Conservation (phyloP, 2,888 invertebrate species). For the Branchipolynoe longqiensis region DNA sequence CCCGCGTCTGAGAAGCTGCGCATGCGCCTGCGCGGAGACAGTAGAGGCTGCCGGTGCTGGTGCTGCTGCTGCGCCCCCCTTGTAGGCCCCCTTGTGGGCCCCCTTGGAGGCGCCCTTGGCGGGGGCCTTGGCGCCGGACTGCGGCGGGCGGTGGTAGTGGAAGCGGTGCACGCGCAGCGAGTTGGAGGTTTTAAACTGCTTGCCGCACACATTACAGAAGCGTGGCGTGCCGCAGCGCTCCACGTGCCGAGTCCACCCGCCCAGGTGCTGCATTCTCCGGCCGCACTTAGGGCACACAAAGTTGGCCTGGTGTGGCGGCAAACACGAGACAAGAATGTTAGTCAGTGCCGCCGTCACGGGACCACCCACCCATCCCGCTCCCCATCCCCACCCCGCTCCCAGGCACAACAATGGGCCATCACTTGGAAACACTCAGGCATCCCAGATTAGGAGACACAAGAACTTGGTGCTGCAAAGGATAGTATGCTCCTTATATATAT, state of each 20-base stretch:
- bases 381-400: neutral
- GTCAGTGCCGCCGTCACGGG: neutral
- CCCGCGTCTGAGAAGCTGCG: too few relatives aligned
- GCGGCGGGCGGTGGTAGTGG: conserved; percentile 24
- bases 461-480: too few relatives aligned
- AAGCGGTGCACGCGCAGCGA: conserved; percentile 37
- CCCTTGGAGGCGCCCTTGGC: conserved; percentile 5
- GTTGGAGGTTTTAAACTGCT: conserved; percentile 46
- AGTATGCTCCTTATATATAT: too few relatives aligned
- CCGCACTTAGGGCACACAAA: conserved; percentile 43
- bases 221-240: conserved; percentile 42
- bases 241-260: conserved; percentile 45
- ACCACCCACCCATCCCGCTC: too few relatives aligned
- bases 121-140: neutral
- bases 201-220: conserved; percentile 33
- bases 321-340: conserved; percentile 1
- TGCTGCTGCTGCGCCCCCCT: too few relatives aligned
- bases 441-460: too few relatives aligned
- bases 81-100: neutral
- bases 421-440: too few relatives aligned
- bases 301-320: conserved; percentile 47
- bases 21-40: too few relatives aligned
- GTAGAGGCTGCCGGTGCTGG: neutral
- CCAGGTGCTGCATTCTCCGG: conserved; percentile 46
- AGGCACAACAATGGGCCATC: too few relatives aligned